phyloP scores from a whole-genome alignment of 2,113 vertebrate genomes.

The Micronycteris hirsuta region DNA sequence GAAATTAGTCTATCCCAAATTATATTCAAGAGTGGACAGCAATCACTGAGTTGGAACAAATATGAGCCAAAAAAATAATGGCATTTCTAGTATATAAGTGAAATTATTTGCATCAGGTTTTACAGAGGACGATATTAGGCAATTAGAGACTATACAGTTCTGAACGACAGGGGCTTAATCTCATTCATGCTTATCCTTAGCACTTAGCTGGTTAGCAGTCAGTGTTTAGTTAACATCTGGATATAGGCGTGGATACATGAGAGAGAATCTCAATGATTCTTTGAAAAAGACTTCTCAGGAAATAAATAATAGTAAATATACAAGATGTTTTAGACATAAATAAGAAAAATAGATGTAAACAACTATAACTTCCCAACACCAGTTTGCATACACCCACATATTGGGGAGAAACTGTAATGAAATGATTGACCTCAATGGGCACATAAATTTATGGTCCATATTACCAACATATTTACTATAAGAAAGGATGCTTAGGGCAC shows the following conservation, averaged over 20 bases:
- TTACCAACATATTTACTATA: not conserved
- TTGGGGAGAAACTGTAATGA: not conserved
- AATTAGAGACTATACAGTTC: not conserved
- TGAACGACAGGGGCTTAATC: not conserved
- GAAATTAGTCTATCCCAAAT: not conserved
- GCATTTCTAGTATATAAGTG: not conserved
- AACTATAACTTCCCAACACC: not conserved
- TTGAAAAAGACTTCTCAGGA: not conserved
- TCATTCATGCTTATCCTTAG: not conserved
- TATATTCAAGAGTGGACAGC: not conserved
- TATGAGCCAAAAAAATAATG: slow-evolving; percentile 18
- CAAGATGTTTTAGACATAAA: not conserved
- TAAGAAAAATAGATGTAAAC: slow-evolving; percentile 13
- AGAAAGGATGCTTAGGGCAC: not conserved
- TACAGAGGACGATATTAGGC: not conserved
- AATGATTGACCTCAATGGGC: not conserved
- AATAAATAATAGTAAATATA: not conserved
- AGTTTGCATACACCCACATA: not conserved
- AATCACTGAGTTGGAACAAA: slow-evolving; percentile 4
- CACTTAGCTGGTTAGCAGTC: not conserved
- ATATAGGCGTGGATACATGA: not conserved
- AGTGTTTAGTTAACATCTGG: not conserved
- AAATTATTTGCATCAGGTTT: slow-evolving; percentile 15
- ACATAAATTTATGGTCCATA: not conserved
- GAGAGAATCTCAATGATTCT: not conserved